phyloP scores from a whole-genome alignment of 2,888 invertebrate genomes.

The Oxyteleia sp. region DNA sequence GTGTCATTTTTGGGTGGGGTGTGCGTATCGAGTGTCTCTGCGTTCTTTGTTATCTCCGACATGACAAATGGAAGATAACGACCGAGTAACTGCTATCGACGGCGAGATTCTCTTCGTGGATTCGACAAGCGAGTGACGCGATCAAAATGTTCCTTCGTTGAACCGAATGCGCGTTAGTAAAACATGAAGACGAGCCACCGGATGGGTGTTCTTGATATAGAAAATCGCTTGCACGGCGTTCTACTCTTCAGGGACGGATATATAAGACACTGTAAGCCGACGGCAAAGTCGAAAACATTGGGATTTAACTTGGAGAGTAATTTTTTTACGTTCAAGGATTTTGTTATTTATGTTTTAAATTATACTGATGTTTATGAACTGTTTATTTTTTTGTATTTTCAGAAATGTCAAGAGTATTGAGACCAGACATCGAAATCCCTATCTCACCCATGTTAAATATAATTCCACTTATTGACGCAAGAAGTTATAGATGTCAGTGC shows the following conservation, averaged over 20 bases:
- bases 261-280: background rate
- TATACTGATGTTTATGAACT: too few relatives aligned
- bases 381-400: too few relatives aligned
- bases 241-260: conserved; percentile 4
- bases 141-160: conserved; percentile 47
- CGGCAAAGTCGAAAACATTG: conserved; percentile 4
- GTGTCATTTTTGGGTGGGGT: background rate
- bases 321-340: too few relatives aligned
- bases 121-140: conserved; percentile 52
- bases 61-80: conserved; percentile 61
- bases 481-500: too few relatives aligned
- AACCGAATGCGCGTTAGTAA: conserved; percentile 35
- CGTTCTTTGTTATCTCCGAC: conserved; percentile 53
- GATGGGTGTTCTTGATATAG: conserved; percentile 18
- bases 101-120: conserved; percentile 40
- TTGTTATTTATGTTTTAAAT: too few relatives aligned
- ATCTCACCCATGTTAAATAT: too few relatives aligned
- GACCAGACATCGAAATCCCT: too few relatives aligned
- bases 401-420: too few relatives aligned
- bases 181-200: conserved; percentile 33
- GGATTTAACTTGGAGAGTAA: too few relatives aligned
- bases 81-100: conserved; percentile 55
- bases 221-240: conserved; percentile 8
- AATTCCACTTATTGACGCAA: too few relatives aligned
- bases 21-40: conserved; percentile 44